Percentiles rank a stretch among this genome's conserved stretches.
Evolutionary conservation across 2,888 invertebrate genomes (phyloP).

Genomic region (Leptopilina myrica): DNA sequence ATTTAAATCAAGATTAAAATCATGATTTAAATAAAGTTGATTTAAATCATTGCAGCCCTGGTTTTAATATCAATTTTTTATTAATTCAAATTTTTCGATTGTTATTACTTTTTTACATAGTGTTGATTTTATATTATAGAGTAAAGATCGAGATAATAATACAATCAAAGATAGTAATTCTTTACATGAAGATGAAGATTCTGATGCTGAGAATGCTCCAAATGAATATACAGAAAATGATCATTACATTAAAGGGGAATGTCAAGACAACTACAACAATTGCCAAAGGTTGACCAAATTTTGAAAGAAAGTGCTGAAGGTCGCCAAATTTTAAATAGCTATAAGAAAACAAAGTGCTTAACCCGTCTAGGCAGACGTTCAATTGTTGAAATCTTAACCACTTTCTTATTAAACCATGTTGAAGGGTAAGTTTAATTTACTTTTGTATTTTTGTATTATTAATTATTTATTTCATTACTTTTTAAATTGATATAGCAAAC

Average conservation of each 20-base stretch:
- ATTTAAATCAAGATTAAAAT: too few species aligned
- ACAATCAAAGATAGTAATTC: not conserved
- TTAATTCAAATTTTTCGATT: not conserved
- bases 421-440: not conserved
- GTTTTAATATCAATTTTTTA: too few species aligned
- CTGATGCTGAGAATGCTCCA: not conserved
- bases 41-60: too few species aligned
- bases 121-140: not conserved
- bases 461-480: too few species aligned
- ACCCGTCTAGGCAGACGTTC: not conserved
- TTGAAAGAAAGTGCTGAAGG: slow-evolving; percentile 5
- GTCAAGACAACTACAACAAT: not conserved
- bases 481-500: not conserved
- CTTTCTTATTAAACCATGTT: not conserved
- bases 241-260: not conserved
- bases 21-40: too few species aligned
- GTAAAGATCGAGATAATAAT: not conserved
- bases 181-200: not conserved
- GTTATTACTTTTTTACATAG: not conserved
- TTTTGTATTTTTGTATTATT: not conserved
- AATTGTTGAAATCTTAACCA: not conserved
- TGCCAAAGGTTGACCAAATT: slow-evolving; percentile 2
- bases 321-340: not conserved
- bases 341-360: not conserved
- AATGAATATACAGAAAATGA: not conserved